Evolutionary conservation across 2,888 invertebrate species (phyloP).

Genomic region (Mantis religiosa): DNA sequence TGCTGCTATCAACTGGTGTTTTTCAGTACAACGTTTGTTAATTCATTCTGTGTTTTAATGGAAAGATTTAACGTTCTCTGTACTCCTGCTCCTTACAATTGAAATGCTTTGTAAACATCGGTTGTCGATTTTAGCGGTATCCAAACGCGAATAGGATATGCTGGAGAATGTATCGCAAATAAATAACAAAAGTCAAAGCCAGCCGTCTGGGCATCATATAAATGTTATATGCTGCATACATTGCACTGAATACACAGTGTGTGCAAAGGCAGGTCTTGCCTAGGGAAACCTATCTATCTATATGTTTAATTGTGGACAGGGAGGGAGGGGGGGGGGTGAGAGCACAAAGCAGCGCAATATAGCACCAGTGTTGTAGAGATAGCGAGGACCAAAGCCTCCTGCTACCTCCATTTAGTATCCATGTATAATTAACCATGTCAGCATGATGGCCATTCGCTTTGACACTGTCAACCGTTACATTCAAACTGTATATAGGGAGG

Average conservation of each 20-base stretch:
- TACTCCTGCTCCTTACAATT: not conserved
- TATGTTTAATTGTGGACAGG: not conserved
- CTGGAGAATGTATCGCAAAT: not conserved
- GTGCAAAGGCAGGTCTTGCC: not conserved
- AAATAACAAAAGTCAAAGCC: not conserved
- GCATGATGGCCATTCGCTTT: conserved; percentile 10
- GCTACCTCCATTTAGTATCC: conserved; percentile 10
- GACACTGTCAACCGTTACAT: conserved; percentile 8
- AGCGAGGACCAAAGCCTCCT: not conserved
- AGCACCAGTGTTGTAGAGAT: not conserved
- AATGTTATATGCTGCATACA: not conserved
- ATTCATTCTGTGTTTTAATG: too few relatives aligned
- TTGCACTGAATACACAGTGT: not conserved
- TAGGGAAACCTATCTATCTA: not conserved
- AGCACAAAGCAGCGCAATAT: not conserved
- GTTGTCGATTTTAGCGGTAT: not conserved
- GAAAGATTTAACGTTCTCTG: not conserved
- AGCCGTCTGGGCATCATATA: not conserved
- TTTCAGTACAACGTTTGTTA: too few relatives aligned
- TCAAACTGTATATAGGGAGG: conserved; percentile 8
- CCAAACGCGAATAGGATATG: not conserved
- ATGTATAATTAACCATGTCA: conserved; percentile 15
- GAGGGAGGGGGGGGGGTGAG: not conserved
- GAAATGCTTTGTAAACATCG: not conserved
- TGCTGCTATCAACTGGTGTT: too few relatives aligned